Evolutionary conservation across 1,140 invertebrate species (phyloP), one percentile per base, ranked within the genome.

Genomic region (Camponotus vicinus): DNA sequence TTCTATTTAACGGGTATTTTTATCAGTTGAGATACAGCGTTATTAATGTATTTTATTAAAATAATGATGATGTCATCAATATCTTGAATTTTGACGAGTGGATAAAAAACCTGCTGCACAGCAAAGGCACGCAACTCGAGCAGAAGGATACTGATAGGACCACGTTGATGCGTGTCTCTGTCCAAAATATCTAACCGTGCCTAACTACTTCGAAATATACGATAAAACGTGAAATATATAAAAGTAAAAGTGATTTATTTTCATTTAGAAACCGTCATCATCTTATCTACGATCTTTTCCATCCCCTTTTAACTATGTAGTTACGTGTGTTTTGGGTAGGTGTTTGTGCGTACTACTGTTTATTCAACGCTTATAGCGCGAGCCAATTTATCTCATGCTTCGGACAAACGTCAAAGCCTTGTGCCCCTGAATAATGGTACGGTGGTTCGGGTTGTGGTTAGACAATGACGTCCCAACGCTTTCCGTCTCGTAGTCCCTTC

Each of bases 321-420:
- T 63, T 34, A 55, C 15, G 15, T 52, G 6, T 52, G 11, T 76
- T 63, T 49, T 49, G n/a, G 5, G 34, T 21, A 66, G 64, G 64
- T 75, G 45, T 70, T 73, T 37, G 78, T 69, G 79, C 49, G 45
- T 75, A 79, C 69, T 73, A 57, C 37, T 78, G 64, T 86, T 91
- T 91, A 83, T 86, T 78, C 83, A 73, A 86, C 42, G 37, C 40
- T 84, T 76, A 37, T 69, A 82, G 73, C 85, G 45, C 66, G 34
- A 85, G 85, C 85, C 89, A 91, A 92, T 92, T 91, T 89, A 88
- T 88, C 86, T 76, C 32, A 21, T 55, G 83, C 71, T 82, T 85
- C 63, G 88, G 80, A 86, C 78, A 76, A 78, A 88, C 85, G 82
- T 90, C 89, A 90, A 90, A 90, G 89, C 83, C 59, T 66, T 78